phyloP scores from a whole-genome alignment of 1,140 invertebrate species.

The Coenobita brevimanus region DNA sequence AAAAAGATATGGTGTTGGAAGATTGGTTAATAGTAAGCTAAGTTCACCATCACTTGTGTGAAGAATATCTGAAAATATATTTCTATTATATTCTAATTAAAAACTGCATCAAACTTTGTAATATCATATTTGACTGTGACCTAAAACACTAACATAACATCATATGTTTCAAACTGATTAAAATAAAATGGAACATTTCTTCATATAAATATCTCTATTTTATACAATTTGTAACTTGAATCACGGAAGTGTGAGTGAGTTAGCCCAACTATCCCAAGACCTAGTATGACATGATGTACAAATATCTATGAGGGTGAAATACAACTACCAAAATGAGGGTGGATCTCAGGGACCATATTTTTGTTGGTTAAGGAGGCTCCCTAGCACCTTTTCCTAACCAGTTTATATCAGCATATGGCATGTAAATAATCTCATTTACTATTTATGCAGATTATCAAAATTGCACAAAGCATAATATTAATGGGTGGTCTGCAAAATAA shows the following conservation, averaged over 20 bases:
- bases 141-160: not conserved
- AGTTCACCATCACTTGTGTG: constrained; percentile 10
- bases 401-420: not conserved
- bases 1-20: constrained; percentile 33
- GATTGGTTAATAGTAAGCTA: constrained; percentile 17
- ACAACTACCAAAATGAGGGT: constrained; percentile 26
- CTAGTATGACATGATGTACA: constrained; percentile 49
- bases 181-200: not conserved
- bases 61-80: not conserved
- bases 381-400: too few species aligned
- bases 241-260: constrained; percentile 33
- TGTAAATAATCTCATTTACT: not conserved
- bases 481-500: too few species aligned
- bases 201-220: not conserved
- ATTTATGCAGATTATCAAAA: not conserved
- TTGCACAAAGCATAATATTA: too few species aligned
- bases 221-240: not conserved
- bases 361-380: too few species aligned
- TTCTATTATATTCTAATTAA: not conserved
- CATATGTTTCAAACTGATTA: too few species aligned
- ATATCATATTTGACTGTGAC: not conserved
- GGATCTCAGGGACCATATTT: not conserved
- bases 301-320: constrained; percentile 57
- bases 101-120: not conserved
- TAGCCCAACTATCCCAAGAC: constrained; percentile 8